These are phyloP conservation scores for Coptodon rendalli DNA, from an alignment of 2,113 vertebrate genomes.

Conservation along the genomic window DNA sequence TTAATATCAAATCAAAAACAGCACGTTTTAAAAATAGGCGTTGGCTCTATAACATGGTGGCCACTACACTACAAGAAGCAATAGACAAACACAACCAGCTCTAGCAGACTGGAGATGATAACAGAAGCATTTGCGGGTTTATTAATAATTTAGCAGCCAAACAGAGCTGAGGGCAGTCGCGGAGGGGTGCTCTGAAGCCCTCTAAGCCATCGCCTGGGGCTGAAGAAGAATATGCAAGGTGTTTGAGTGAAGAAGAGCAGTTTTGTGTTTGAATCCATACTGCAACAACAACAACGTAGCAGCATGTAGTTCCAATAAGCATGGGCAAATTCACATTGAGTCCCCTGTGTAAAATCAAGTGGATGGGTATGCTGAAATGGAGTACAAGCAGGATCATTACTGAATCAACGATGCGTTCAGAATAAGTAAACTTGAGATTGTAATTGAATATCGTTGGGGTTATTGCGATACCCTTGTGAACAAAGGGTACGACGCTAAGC, in stretches of 20 bases:
- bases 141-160: conserved; percentile 72
- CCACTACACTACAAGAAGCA: conserved; percentile 33
- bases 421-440: conserved; percentile 43
- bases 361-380: conserved; percentile 20
- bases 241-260: conserved; percentile 19
- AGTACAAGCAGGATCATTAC: conserved; percentile 29
- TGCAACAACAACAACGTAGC: background rate
- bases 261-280: conserved; percentile 8
- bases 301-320: conserved; percentile 22
- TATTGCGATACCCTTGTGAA: conserved; percentile 39
- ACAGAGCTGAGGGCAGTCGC: conserved; percentile 52
- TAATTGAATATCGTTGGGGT: conserved; percentile 55
- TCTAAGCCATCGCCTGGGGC: conserved; percentile 51
- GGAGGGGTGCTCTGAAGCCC: conserved; percentile 33
- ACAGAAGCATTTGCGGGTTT: conserved; percentile 53
- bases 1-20: background rate
- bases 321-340: conserved; percentile 33
- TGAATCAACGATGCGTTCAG: conserved; percentile 43
- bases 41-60: background rate
- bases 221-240: conserved; percentile 41
- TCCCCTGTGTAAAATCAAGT: conserved; percentile 53
- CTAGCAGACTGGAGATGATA: conserved; percentile 43
- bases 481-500: conserved; percentile 28
- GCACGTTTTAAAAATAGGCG: background rate
- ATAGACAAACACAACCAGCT: conserved; percentile 43